Percentiles rank a stretch among this genome's conserved stretches.
phyloP scores from a whole-genome alignment of 2,113 vertebrate genomes.

The Tor tambroides region DNA sequence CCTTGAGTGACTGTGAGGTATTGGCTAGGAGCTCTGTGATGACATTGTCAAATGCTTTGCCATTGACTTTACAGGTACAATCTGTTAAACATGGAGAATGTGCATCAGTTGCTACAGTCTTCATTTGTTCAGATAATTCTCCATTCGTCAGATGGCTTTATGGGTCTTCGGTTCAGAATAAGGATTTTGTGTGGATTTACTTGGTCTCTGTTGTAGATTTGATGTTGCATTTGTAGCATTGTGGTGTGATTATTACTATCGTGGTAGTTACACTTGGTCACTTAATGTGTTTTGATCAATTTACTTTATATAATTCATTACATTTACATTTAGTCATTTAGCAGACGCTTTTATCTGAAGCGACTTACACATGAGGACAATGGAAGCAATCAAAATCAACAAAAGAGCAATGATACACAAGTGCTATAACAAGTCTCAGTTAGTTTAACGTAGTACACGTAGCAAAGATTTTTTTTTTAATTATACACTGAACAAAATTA shows the following conservation, averaged over 20 bases:
- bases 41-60: slow-evolving; percentile 43
- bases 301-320: neutral
- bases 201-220: neutral
- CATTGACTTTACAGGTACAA: slow-evolving; percentile 38
- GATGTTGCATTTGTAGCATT: neutral
- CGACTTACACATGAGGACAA: no score
- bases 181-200: neutral
- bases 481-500: no score
- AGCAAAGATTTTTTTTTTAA: no score
- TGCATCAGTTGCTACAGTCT: neutral
- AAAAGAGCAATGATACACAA: no score
- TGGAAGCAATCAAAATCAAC: no score
- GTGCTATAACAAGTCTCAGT: no score
- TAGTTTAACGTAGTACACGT: no score
- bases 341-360: no score
- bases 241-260: neutral
- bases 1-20: slow-evolving; percentile 32
- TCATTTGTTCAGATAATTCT: slow-evolving; percentile 6
- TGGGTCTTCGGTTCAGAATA: neutral
- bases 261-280: neutral
- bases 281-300: neutral
- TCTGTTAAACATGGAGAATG: slow-evolving; percentile 27
- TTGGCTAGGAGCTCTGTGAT: slow-evolving; percentile 30
- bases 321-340: no score
- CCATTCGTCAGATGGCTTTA: neutral